phyloP scores from a whole-genome alignment of 2,888 invertebrate genomes.

The Platynereis dumerilii region DNA sequence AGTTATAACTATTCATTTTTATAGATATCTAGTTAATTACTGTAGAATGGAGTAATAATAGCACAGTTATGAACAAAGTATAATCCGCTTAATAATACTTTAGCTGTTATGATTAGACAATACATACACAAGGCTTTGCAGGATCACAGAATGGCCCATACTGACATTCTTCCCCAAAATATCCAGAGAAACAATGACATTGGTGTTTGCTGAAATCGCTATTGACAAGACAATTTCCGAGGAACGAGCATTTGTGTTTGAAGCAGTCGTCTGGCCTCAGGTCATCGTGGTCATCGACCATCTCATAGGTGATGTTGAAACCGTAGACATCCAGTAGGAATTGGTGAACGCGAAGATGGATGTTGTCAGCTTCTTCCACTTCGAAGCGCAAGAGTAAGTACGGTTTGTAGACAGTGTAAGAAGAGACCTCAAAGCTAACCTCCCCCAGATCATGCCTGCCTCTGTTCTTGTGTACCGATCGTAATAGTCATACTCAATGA shows the following conservation, averaged over 20 bases:
- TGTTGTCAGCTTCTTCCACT: conserved; percentile 67
- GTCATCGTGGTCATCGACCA: conserved; percentile 66
- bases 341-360: conserved; percentile 82
- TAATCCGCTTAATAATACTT: too few relatives aligned
- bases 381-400: conserved; percentile 81
- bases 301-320: conserved; percentile 91
- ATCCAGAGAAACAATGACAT: conserved; percentile 83
- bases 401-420: conserved; percentile 68
- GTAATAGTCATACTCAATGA: conserved; percentile 55
- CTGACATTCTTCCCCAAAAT: conserved; percentile 80
- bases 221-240: conserved; percentile 82
- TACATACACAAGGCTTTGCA: too few relatives aligned
- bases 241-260: conserved; percentile 80
- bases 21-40: too few relatives aligned
- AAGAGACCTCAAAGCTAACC: conserved; percentile 46
- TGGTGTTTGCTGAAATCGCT: conserved; percentile 75
- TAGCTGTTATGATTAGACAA: too few relatives aligned
- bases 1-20: too few relatives aligned
- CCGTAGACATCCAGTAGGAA: conserved; percentile 85
- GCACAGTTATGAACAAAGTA: too few relatives aligned
- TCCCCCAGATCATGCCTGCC: conserved; percentile 47
- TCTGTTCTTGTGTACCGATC: conserved; percentile 37
- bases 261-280: conserved; percentile 69
- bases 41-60: too few relatives aligned
- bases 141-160: conserved; percentile 80